A percentile compares a stretch with the other conserved stretches of the same genome.
Evolutionary conservation across 2,888 invertebrate species (phyloP).

Genomic region (Mythimna vitellina): DNA sequence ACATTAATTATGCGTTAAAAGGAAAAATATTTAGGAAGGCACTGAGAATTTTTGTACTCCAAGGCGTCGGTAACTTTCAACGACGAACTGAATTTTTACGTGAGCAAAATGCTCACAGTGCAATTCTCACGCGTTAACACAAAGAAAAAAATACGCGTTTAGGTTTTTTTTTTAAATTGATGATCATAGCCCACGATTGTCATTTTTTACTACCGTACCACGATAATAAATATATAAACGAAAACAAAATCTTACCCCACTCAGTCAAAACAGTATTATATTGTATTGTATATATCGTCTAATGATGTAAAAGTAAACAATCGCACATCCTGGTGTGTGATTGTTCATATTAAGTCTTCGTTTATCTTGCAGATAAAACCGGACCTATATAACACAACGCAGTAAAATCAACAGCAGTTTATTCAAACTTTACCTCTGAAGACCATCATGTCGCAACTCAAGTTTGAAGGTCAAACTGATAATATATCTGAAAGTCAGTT

Average conservation of each 20-base stretch:
- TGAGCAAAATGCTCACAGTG: no score
- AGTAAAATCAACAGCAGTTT: background rate
- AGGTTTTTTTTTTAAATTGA: background rate
- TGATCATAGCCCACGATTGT: background rate
- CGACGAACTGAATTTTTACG: no score
- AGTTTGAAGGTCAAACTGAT: slow-evolving; percentile 68
- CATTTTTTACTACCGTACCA: background rate
- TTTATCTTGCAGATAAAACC: slow-evolving; percentile 42
- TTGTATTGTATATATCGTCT: background rate
- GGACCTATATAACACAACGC: slow-evolving; percentile 14
- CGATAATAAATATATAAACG: background rate
- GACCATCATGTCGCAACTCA: slow-evolving; percentile 60
- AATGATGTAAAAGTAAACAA: slow-evolving; percentile 6
- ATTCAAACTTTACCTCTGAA: background rate
- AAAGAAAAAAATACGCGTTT: no score
- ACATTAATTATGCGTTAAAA: no score
- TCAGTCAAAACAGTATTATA: background rate
- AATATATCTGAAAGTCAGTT: slow-evolving; percentile 66
- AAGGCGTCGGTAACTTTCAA: no score
- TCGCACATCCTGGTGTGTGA: slow-evolving; percentile 8
- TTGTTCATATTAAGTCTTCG: background rate
- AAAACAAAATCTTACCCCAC: background rate
- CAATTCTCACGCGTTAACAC: no score
- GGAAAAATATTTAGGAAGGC: no score
- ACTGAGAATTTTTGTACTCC: no score